Evolutionary conservation across 2,113 vertebrate species (phyloP), one percentile per base, ranked within the genome.

Genomic region (Brienomyrus longianalis): DNA sequence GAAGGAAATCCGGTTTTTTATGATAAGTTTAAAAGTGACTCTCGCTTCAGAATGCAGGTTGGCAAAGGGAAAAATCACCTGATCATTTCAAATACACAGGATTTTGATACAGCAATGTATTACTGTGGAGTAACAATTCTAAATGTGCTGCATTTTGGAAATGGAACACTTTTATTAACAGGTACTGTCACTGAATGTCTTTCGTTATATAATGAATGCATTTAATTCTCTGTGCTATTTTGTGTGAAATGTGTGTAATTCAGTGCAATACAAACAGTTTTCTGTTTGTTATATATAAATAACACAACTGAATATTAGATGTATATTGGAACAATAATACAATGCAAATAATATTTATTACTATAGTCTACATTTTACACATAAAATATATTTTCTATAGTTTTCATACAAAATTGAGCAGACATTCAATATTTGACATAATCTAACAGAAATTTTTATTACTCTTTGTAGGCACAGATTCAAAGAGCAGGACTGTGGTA

Each of bases 81-180:
- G 27, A 89, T 89, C 50, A 95, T 95, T 50, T 91, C 88, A 51
- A 83, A 91, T 2, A 43, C 93, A 17, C 54, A 86, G 13, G 1
- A 91, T 35, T 92, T 91, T 9, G 94, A 95, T 89, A 92, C 93
- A 19, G 94, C 93, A 0, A 84, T 80, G 0, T 95, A 95, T 88
- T 95, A 92, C 92, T 95, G 95, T 45, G 93, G 93, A 88, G 93
- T 91, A 83, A 92, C 93, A 0, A 91, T 93, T 90, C 91, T 92
- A 84, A 94, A 94, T 83, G 86, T 90, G 23, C 21, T 94, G 88
- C 90, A 93, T 43, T 94, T 95, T 90, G 93, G 91, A 74, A 88
- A 92, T 6, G 94, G 93, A 1, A 90, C 93, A 11, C 90, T 94
- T n/a, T 88, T 95, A 66, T 90, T 95, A 89, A 54, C 86, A 94